A percentile compares a stretch with the other conserved stretches of the same genome.
Evolutionary conservation across 2,113 vertebrate genomes (phyloP).

Genomic region (Rhabdomys dilectus): DNA sequence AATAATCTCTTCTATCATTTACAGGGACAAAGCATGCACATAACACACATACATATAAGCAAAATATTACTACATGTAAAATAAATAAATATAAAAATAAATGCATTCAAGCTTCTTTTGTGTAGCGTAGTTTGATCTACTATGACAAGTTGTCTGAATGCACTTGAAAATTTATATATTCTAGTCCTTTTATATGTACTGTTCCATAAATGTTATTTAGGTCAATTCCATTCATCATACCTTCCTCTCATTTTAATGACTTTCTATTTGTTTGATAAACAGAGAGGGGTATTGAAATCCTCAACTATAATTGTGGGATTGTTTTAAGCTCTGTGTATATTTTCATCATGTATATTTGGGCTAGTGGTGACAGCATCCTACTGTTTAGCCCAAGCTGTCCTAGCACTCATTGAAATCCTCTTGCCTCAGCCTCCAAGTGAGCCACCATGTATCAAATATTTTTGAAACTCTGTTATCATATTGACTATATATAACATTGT

Average conservation of each 20-base stretch:
- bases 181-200: neutral
- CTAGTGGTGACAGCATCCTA: neutral
- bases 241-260: neutral
- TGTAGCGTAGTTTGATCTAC: neutral
- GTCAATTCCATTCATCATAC: neutral
- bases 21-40: neutral
- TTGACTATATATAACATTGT: neutral
- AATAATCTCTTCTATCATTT: neutral
- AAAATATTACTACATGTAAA: neutral
- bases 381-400: neutral
- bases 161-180: conserved; percentile 50
- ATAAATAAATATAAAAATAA: neutral
- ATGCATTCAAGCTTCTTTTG: conserved; percentile 32
- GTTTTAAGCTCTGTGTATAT: neutral
- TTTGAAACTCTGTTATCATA: conserved; percentile 40
- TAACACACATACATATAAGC: neutral
- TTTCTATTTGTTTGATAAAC: conserved; percentile 40
- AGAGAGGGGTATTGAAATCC: neutral
- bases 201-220: neutral
- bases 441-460: neutral
- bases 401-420: neutral
- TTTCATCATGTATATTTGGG: neutral
- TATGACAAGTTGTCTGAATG: neutral
- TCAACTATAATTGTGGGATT: neutral
- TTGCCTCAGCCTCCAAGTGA: too few species aligned